A percentile compares a stretch with the other conserved stretches of the same genome.
Evolutionary conservation across 2,888 invertebrate genomes (phyloP).

Genomic region (Chaetoderma sp.): DNA sequence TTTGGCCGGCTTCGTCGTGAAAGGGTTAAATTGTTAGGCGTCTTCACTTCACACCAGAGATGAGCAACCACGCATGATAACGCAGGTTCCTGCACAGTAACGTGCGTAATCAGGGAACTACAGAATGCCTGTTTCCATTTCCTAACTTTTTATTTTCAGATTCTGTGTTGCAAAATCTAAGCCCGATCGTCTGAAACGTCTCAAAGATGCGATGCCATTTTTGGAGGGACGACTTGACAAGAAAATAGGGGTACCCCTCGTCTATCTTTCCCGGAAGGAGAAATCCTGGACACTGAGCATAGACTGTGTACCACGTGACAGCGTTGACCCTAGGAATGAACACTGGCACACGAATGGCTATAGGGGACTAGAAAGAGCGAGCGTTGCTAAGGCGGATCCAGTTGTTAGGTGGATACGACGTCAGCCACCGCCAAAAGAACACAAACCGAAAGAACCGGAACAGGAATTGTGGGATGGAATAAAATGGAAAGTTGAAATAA

Average conservation of each 20-base stretch:
- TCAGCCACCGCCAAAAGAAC: constrained; percentile 23
- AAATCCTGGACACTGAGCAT: constrained; percentile 63
- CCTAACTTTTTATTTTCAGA: constrained; percentile 42
- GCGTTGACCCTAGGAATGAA: constrained; percentile 42
- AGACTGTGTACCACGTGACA: constrained; percentile 49
- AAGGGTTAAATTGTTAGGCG: too few relatives aligned
- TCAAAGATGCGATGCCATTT: constrained; percentile 49
- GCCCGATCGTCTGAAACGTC: constrained; percentile 51
- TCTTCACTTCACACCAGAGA: too few relatives aligned
- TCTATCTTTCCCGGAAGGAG: constrained; percentile 58
- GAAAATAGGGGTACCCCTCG: constrained; percentile 56
- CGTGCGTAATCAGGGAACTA: too few relatives aligned
- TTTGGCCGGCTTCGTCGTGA: too few relatives aligned
- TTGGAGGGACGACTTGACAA: constrained; percentile 46
- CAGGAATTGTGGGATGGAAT: constrained; percentile 55
- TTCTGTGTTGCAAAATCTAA: constrained; percentile 60
- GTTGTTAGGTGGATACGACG: constrained; percentile 9
- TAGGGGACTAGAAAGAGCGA: background rate
- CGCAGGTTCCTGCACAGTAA: too few relatives aligned
- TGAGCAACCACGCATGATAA: too few relatives aligned
- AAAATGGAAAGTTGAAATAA: constrained; percentile 49
- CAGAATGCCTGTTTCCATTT: too few relatives aligned
- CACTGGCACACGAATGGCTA: constrained; percentile 2
- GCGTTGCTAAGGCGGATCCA: background rate
- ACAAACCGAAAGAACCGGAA: constrained; percentile 29